Evolutionary conservation across 2,113 vertebrate genomes (phyloP).

Genomic region (Sterrhoptilus dennistouni): DNA sequence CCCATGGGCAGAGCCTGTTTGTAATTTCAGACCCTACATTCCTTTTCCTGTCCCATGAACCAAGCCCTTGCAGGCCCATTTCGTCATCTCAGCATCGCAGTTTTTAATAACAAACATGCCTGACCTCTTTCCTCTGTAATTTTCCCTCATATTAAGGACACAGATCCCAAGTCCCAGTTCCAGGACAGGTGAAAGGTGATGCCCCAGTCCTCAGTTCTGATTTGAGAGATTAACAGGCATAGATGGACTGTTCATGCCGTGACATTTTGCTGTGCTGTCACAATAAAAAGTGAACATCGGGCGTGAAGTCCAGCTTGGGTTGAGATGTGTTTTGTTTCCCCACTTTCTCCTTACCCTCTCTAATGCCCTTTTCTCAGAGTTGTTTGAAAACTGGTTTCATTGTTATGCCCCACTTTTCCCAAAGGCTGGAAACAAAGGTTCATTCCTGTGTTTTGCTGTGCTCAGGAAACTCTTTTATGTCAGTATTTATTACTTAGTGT

Average conservation of each 20-base stretch:
- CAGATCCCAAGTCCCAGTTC: not conserved
- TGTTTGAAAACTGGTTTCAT: not conserved
- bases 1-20: not conserved
- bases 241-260: accelerated
- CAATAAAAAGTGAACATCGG: not conserved
- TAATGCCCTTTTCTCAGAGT: not conserved
- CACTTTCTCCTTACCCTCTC: not conserved
- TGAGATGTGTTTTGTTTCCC: not conserved
- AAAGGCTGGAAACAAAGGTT: not conserved
- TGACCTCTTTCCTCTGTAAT: not conserved
- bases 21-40: not conserved
- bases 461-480: not conserved
- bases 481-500: not conserved
- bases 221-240: not conserved
- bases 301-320: not conserved
- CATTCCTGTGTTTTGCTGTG: not conserved
- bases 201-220: not conserved
- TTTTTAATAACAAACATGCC: not conserved
- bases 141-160: not conserved
- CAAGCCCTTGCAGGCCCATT: not conserved
- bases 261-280: not conserved
- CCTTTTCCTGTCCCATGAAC: not conserved
- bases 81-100: not conserved
- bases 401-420: not conserved
- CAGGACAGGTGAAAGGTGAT: not conserved